These are phyloP conservation scores for Nephrotoma appendiculata DNA, from an alignment of 2,888 invertebrate species.

Conservation along the genomic window DNA sequence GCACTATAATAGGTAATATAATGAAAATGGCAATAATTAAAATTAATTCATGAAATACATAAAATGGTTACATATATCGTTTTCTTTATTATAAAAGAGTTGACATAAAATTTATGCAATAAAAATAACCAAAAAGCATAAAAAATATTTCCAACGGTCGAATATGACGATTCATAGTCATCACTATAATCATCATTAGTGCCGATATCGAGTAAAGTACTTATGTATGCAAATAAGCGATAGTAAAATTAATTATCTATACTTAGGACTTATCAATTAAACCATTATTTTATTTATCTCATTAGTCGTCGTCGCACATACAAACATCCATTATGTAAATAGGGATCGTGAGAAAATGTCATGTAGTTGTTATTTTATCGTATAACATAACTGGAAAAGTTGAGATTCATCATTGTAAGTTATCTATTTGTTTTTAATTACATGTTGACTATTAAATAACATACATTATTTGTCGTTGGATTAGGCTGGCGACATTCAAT, in stretches of 20 bases:
- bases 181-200: background rate
- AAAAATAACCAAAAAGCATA: background rate
- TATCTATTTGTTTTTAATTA: background rate
- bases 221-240: background rate
- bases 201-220: background rate
- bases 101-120: background rate
- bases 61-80: background rate
- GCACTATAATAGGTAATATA: background rate
- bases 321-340: background rate
- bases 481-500: background rate
- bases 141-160: background rate
- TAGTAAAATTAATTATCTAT: background rate
- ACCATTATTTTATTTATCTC: background rate
- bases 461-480: background rate
- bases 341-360: background rate
- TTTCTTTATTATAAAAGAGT: background rate
- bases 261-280: background rate
- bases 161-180: background rate
- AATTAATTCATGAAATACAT: background rate
- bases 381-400: background rate
- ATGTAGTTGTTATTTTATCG: background rate
- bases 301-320: background rate
- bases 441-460: background rate
- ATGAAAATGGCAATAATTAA: background rate
- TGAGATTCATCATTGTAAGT: background rate